phyloP scores from a whole-genome alignment of 2,797 vertebrate species.

The Danio jaintianensis region DNA sequence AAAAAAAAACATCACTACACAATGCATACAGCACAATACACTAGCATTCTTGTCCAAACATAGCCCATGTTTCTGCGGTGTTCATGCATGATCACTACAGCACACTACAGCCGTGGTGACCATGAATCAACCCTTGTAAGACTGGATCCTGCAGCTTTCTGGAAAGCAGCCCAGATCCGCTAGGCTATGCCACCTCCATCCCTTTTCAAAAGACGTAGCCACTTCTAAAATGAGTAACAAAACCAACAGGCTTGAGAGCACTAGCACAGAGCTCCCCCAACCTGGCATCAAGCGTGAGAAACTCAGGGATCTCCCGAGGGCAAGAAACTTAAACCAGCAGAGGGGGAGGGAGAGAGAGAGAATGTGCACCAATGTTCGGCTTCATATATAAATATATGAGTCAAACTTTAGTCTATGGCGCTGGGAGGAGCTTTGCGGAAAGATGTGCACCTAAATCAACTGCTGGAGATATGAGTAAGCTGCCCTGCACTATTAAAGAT shows the following conservation, averaged over 20 bases:
- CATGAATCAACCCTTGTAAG: constrained; percentile 1
- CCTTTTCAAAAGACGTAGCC: not conserved
- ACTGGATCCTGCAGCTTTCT: constrained; percentile 16
- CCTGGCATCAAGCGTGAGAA: constrained; percentile 57
- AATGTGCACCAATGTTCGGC: constrained; percentile 29
- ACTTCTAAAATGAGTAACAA: constrained; percentile 30
- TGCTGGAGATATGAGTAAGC: constrained; percentile 18
- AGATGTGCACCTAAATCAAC: constrained; percentile 22
- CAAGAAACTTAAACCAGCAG: constrained; percentile 39
- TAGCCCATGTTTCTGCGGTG: not conserved
- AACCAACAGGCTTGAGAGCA: constrained; percentile 30
- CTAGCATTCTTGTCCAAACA: constrained; percentile 3
- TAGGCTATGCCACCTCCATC: constrained; percentile 3
- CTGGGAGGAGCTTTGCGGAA: not conserved
- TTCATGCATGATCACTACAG: not conserved
- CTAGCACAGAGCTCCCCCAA: constrained; percentile 40
- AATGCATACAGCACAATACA: not conserved
- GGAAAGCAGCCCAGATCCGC: constrained; percentile 8
- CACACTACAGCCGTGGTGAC: not conserved
- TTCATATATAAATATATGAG: constrained; percentile 43
- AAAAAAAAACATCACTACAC: not conserved
- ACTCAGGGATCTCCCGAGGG: constrained; percentile 41
- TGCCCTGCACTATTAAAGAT: constrained; percentile 22
- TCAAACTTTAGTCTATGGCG: constrained; percentile 23
- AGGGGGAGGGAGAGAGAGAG: constrained; percentile 32